phyloP scores from a whole-genome alignment of 2,113 vertebrate genomes.

The Corapipo altera region DNA sequence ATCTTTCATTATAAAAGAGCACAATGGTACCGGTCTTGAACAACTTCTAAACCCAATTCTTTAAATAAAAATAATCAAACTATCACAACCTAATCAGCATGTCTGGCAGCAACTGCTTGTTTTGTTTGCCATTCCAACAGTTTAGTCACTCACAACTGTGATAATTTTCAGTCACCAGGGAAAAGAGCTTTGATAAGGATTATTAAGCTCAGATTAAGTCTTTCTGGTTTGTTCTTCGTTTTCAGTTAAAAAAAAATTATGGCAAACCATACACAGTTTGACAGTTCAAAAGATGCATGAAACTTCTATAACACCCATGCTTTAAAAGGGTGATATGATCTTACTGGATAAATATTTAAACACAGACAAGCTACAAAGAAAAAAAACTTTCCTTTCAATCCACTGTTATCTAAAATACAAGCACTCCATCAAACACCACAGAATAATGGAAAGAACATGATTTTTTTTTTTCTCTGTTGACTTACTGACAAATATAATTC shows the following conservation, averaged over 20 bases:
- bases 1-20: not conserved
- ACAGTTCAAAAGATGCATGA: not conserved
- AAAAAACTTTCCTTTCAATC: not conserved
- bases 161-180: not conserved
- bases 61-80: not conserved
- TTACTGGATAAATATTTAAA: not conserved
- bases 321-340: not conserved
- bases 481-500: not conserved
- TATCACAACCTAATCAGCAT: not conserved
- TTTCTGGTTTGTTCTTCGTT: not conserved
- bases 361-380: not conserved
- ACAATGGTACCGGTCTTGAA: not conserved
- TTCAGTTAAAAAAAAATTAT: not conserved
- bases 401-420: not conserved
- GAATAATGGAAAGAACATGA: not conserved
- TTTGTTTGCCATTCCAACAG: not conserved
- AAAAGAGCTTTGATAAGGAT: not conserved
- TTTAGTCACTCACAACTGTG: not conserved
- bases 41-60: not conserved
- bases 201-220: not conserved
- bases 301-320: not conserved
- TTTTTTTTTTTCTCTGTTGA: not conserved
- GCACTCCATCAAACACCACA: not conserved
- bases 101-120: not conserved
- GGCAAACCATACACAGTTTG: not conserved